Percentiles rank a stretch among this genome's conserved stretches.
phyloP scores from a whole-genome alignment of 2,888 invertebrate genomes.

The Notodonta dromedarius region DNA sequence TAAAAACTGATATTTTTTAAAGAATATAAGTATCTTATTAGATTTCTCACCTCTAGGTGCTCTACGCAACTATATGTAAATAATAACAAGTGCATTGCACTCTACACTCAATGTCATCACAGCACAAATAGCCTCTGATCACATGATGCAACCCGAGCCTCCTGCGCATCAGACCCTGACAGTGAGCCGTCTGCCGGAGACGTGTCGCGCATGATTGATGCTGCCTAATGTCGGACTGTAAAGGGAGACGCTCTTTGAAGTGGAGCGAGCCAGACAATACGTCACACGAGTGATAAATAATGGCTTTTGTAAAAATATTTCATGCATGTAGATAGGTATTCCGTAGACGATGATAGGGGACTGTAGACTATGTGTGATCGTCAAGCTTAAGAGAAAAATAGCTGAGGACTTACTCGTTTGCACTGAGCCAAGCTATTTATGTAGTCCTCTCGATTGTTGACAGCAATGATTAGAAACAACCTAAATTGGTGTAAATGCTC shows the following conservation, averaged over 20 bases:
- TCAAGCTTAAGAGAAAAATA: too few relatives aligned
- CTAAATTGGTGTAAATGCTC: too few relatives aligned
- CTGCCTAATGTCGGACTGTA: slow-evolving; percentile 17
- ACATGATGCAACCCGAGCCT: slow-evolving; percentile 47
- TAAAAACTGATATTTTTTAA: too few relatives aligned
- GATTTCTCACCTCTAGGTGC: background rate
- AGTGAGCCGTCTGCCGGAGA: slow-evolving; percentile 52
- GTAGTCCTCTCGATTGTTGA: too few relatives aligned
- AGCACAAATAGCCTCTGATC: slow-evolving; percentile 21
- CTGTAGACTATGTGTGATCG: background rate
- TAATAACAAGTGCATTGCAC: background rate
- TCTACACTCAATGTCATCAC: background rate
- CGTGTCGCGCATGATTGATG: slow-evolving; percentile 44
- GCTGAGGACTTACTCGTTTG: too few relatives aligned
- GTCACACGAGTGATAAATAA: slow-evolving; percentile 3
- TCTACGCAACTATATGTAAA: background rate
- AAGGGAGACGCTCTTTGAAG: slow-evolving; percentile 4
- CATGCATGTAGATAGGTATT: background rate
- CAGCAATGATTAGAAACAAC: too few relatives aligned
- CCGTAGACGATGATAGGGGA: background rate
- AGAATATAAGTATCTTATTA: background rate
- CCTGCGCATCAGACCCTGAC: slow-evolving; percentile 55
- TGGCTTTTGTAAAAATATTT: background rate
- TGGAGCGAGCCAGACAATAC: slow-evolving; percentile 4
- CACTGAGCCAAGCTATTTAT: too few relatives aligned